Conservation (phyloP, 1,140 invertebrate species). For the Magallana angulata region DNA sequence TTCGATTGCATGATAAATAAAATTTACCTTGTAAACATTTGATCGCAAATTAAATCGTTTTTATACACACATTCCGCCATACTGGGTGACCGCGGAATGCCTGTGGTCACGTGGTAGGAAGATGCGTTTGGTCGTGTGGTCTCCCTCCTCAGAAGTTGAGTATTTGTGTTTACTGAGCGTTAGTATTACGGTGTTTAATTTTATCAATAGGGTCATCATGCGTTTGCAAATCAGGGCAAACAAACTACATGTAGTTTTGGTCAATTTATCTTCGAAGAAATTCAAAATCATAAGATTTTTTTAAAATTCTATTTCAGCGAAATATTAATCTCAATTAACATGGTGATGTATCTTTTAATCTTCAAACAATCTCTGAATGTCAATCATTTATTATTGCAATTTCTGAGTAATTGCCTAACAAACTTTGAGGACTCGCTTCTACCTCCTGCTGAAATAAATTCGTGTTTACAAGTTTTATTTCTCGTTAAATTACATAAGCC, state of each 20-base stretch:
- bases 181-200: slow-evolving; percentile 1
- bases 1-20: slow-evolving; percentile 24
- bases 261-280: background rate
- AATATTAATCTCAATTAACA: too few relatives aligned
- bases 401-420: too few relatives aligned
- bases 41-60: slow-evolving; percentile 36
- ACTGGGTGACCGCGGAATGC: slow-evolving; percentile 7
- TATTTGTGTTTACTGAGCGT: slow-evolving; percentile 4
- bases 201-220: slow-evolving; percentile 15
- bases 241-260: background rate
- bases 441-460: background rate
- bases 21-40: slow-evolving; percentile 18
- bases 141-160: slow-evolving; percentile 18
- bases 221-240: background rate
- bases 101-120: background rate
- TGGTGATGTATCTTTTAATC: too few relatives aligned
- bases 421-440: background rate
- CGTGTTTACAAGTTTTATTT: background rate
- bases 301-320: too few relatives aligned
- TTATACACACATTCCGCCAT: background rate
- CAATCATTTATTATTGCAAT: too few relatives aligned
- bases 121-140: slow-evolving; percentile 28
- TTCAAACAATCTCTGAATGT: too few relatives aligned
- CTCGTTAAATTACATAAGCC: background rate
- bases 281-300: background rate